Evolutionary conservation across 2,888 invertebrate species (phyloP).

Genomic region (Catocala nupta): DNA sequence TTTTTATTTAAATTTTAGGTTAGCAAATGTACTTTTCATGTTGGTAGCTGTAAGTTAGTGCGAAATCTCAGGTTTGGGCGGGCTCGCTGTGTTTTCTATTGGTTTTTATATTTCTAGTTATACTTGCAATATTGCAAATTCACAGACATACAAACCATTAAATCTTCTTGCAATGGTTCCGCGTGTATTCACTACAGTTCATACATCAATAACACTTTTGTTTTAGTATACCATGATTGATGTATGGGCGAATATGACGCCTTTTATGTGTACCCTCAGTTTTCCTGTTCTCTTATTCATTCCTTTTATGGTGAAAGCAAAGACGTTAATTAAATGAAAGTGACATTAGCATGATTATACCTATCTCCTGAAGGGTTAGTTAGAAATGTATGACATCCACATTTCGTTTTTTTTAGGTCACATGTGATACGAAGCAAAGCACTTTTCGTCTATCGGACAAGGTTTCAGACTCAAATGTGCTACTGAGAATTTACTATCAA

Average conservation of each 20-base stretch:
- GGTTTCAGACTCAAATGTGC: too few species aligned
- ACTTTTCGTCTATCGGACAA: too few species aligned
- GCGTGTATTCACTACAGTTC: constrained; percentile 22
- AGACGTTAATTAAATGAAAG: neutral
- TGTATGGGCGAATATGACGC: constrained; percentile 43
- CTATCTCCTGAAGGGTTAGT: too few species aligned
- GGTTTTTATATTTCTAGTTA: neutral
- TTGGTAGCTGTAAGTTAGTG: too few species aligned
- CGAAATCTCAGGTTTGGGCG: too few species aligned
- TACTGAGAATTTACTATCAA: too few species aligned
- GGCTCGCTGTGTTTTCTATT: neutral
- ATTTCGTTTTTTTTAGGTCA: too few species aligned
- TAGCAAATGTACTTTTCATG: too few species aligned
- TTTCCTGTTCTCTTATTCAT: constrained; percentile 31
- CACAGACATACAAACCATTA: constrained; percentile 37
- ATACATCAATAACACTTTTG: constrained; percentile 45
- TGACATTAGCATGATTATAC: neutral
- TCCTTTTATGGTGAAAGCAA: constrained; percentile 19
- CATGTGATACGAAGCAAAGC: too few species aligned
- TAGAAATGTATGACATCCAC: too few species aligned
- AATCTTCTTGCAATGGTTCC: constrained; percentile 47
- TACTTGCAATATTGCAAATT: neutral
- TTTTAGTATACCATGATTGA: constrained; percentile 42
- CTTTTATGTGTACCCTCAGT: constrained; percentile 46
- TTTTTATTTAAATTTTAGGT: too few species aligned